Conservation (phyloP, 2,113 vertebrate genomes). For the Arizona elegans region DNA sequence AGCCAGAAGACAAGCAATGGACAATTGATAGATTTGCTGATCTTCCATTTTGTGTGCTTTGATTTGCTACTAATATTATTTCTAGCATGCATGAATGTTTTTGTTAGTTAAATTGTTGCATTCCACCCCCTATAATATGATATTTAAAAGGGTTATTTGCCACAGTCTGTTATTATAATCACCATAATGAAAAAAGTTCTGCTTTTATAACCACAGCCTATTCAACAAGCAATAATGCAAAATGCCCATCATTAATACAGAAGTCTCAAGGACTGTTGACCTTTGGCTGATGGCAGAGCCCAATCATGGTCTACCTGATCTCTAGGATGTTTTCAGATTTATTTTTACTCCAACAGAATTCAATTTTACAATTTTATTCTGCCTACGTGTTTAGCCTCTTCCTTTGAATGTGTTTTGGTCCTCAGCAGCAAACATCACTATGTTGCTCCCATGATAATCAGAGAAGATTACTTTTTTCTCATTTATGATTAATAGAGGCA, state of each 20-base stretch:
- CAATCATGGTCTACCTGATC: background rate
- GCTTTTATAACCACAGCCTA: background rate
- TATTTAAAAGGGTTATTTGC: slow-evolving; percentile 33
- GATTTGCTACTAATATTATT: slow-evolving; percentile 46
- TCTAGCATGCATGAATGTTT: slow-evolving; percentile 29
- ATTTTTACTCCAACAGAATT: background rate
- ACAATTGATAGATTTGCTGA: slow-evolving; percentile 50
- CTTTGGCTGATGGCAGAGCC: background rate
- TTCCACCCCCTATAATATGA: slow-evolving; percentile 33
- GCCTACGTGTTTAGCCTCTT: background rate
- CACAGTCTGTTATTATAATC: background rate
- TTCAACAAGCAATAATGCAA: background rate
- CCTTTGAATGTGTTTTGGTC: background rate
- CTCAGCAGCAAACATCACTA: background rate
- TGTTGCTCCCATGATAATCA: background rate
- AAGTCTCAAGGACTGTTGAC: background rate
- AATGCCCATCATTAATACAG: background rate
- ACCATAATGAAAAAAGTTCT: background rate
- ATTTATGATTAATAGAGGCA: background rate
- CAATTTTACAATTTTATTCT: background rate
- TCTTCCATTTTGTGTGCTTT: background rate
- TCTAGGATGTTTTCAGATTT: background rate
- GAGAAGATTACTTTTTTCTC: background rate
- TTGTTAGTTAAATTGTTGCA: slow-evolving; percentile 41
- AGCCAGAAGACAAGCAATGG: slow-evolving; percentile 32